Base-by-base conservation (phyloP, 2,113 vertebrate species). In the Macroglossus sobrinus region DNA sequence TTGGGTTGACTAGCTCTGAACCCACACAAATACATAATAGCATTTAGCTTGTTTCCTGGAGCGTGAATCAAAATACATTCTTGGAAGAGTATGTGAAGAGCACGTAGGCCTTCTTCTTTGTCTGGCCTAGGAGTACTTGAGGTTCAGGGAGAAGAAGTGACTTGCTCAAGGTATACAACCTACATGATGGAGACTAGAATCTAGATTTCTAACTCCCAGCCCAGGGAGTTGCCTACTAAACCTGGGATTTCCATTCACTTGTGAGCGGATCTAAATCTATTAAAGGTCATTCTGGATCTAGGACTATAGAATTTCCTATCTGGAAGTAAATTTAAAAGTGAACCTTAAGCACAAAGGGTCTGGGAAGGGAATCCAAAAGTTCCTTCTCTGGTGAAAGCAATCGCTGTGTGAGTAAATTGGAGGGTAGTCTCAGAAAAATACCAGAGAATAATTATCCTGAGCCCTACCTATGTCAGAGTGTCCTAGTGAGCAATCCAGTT, bases 401-500 rank as follows among this genome's bases (percentile, higher is more conserved):
- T 3, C 43, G 15, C 43, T 40, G n/a, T 4, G 6, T 72, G 35
- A 33, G 5, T 55, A 74, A 61, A 45, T 1, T 71, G 68, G n/a
- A 91, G 24, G 1, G 2, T 1, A 43, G 40, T 59, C 28, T 71
- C 30, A 8, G 24, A 26, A 84, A 80, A 91, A 45, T 19, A 28
- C 19, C 55, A 59, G 57, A 57, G 47, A 89, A 35, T 59, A n/a
- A 78, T 57, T 16, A 19, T 11, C n/a, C 10, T 26, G 30, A 64
- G 26, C 7, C 22, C 38, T 30, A 3, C 22, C 45, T 30, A 3
- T 24, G 1, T 5, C 63, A 3, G 7, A 38, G 12, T 7, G 2
- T 53, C 24, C n/a, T 33, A 1, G 9, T 24, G 50, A 71, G 88
- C 18, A 50, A 24, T 11, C 26, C 71, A 33, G 12, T 15, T 28